A percentile compares a stretch with the other conserved stretches of the same genome.
Conservation (phyloP, 2,888 invertebrate species). For the Dynastes tityus region DNA sequence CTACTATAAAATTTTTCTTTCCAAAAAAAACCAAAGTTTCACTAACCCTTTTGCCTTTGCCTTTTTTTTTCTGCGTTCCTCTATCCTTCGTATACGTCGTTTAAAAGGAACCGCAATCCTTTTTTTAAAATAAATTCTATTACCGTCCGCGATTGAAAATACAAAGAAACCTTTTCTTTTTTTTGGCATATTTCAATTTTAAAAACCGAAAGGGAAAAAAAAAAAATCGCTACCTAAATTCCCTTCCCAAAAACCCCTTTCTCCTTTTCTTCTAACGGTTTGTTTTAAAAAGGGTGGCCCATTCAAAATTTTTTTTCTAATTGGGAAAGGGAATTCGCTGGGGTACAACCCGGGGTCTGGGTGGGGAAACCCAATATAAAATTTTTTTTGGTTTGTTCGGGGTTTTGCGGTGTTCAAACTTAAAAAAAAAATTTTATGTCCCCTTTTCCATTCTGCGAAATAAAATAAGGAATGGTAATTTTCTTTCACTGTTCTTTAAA, state of each 20-base stretch:
- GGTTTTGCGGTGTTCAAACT: too few species aligned
- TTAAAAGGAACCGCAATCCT: constrained; percentile 21
- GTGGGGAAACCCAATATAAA: too few species aligned
- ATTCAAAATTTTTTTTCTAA: too few species aligned
- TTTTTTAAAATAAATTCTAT: constrained; percentile 12
- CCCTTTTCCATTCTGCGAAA: too few species aligned
- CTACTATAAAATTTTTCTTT: constrained; percentile 13
- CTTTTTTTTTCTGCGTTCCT: background rate
- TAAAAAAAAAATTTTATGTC: too few species aligned
- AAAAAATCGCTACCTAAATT: constrained; percentile 18
- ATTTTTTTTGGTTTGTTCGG: too few species aligned
- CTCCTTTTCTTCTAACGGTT: constrained; percentile 7
- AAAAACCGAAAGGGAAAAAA: too few species aligned
- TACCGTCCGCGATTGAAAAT: background rate
- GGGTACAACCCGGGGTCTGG: too few species aligned
- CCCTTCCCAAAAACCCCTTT: constrained; percentile 13
- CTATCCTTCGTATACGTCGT: background rate
- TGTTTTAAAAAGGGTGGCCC: too few species aligned
- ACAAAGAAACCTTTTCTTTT: background rate
- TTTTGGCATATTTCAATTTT: too few species aligned
- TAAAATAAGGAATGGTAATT: too few species aligned
- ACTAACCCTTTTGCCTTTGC: constrained; percentile 18
- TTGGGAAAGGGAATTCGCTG: background rate
- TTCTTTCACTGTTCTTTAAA: too few species aligned
- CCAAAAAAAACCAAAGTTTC: constrained; percentile 20